Base-by-base conservation (phyloP, 2,113 vertebrate species). In the Pandion haliaetus region DNA sequence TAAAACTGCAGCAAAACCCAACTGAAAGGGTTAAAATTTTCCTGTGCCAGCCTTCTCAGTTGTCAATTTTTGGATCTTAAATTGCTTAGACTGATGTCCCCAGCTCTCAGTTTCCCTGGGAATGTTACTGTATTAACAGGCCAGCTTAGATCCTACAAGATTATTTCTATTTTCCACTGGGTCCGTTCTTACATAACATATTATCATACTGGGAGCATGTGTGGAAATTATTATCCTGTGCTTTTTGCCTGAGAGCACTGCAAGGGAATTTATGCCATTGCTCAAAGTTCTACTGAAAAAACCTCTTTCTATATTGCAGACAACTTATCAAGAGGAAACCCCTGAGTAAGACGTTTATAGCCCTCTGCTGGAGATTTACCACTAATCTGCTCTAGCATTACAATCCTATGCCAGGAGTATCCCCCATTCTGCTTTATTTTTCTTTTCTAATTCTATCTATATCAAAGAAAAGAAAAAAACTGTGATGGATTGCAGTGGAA, bases 271-370 rank as follows among this genome's bases (percentile, higher is more conserved):
- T 96, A 96, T 97, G 74, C 45, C 47, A 36, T 63, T 87, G 52
- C 58, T 87, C 59, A 90, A 80, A 47, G 67, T 96, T 93, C 58
- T 88, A 34, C 61, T 88, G 71, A 86, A 66, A 88, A 50, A 59
- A 3, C 0, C 19, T 93, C 34, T 73, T 57, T 94, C 95, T 96
- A 77, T 82, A 84, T 90, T 92, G 26, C 86, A 77, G 82, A 54
- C 79, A 96, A 96, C 90, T 97, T 96, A 96, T 88, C 71, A 86
- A 91, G 42, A 95, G 78, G 50, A 97, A 92, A 62, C 61, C 62
- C 86, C 80, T n/a, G 47, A 94, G 59, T 95, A 95, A 95, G 95
- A 84, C 58, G 93, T 94, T 97, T 88, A 96, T 69, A 96, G 31
- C 25, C 62, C 73, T 44, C 47, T 12, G 19, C 58, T 97, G 94